Base-by-base conservation (phyloP, 2,888 invertebrate genomes). In the Parnassius glacialis region DNA sequence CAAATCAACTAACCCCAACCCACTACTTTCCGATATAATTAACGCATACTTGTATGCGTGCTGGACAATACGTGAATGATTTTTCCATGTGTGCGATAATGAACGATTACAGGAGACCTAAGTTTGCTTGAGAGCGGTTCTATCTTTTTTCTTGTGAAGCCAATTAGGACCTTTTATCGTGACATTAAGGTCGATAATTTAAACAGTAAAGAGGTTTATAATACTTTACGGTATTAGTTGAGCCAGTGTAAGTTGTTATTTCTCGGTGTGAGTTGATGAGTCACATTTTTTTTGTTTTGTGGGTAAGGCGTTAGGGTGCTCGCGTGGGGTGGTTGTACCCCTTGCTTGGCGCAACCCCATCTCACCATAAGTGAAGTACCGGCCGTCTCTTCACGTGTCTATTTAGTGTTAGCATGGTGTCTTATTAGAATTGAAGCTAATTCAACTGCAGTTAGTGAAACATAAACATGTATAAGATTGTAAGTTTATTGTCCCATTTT, bases 231-330 rank as follows among this genome's bases (percentile, higher is more conserved):
- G 69, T 73, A 74, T 71, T 72, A 70, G 63, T 70, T 70, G 66
- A 70, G 72, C 69, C 68, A 66, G 78, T 83, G 82, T 80, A 78
- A 74, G 80, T 80, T 76, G 80, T 80, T 81, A 78, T 83, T 81
- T 80, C 83, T 82, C 81, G 70, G 90, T 90, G 88, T 90, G 88
- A 74, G 90, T 92, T 92, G 92, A 92, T 92, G 92, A 92, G 92
- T 92, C 92, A 92, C 92, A 92, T 92, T 92, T 92, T 91, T 91
- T 91, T 92, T 92, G 92, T 92, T 91, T 90, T 85, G 91, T 90
- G 91, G 90, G 91, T 90, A 88, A 87, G 88, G 88, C 87, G 88
- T 83, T 82, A 79, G 89, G 90, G 89, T 80, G 85, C 79, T 72
- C 74, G 83, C 81, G 89, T 86, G 88, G 85, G 75, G 70, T 70